Percentiles rank a stretch among this genome's conserved stretches.
Conservation (phyloP, 2,888 invertebrate species). For the Steinernema scapterisci region DNA sequence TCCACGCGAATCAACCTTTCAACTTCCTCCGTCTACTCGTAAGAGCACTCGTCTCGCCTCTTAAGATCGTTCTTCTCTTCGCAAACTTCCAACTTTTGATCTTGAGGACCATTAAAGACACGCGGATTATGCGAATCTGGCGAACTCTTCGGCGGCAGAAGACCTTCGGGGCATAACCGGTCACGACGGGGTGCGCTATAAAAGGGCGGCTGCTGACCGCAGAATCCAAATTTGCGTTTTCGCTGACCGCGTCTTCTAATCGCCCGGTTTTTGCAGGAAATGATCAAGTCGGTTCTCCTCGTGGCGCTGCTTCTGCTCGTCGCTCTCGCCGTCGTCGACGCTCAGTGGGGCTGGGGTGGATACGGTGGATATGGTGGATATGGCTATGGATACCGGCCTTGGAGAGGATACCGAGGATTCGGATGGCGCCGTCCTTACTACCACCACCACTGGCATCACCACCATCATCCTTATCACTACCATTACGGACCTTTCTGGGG, state of each 20-base stretch:
- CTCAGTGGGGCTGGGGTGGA: slow-evolving; percentile 11
- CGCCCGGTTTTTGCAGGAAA: background rate
- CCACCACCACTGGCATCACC: background rate
- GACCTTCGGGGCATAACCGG: background rate
- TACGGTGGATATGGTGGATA: background rate
- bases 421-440: slow-evolving; percentile 4
- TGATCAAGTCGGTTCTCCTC: background rate
- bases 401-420: background rate
- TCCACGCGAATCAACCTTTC: background rate
- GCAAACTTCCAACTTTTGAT: background rate
- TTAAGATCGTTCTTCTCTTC: background rate
- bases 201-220: background rate
- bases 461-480: background rate
- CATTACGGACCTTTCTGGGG: slow-evolving; percentile 5
- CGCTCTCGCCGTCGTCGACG: background rate
- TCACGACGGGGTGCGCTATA: background rate
- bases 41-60: background rate
- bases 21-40: background rate
- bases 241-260: background rate
- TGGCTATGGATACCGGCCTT: background rate
- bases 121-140: slow-evolving; percentile 15
- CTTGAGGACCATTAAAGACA: background rate
- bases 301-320: background rate
- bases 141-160: background rate
- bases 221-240: background rate